Conservation (phyloP, 2,113 vertebrate species). For the Centrocercus urophasianus region DNA sequence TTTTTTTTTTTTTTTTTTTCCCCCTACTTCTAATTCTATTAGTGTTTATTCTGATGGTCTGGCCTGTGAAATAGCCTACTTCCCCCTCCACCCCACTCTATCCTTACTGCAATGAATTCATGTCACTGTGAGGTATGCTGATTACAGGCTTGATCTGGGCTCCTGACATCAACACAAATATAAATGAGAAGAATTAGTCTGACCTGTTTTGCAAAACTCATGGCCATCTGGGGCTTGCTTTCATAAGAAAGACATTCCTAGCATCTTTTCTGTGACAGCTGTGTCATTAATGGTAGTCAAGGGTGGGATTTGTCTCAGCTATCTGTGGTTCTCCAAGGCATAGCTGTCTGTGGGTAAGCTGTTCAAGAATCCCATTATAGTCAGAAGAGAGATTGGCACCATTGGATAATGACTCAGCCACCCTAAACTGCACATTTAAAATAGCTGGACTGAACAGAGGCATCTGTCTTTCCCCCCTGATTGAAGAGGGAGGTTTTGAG, state of each 20-base stretch:
- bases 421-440: not conserved
- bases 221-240: not conserved
- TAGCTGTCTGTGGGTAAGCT: not conserved
- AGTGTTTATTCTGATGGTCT: not conserved
- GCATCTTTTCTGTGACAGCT: not conserved
- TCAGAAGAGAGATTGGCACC: not conserved
- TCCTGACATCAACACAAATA: not conserved
- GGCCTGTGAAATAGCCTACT: not conserved
- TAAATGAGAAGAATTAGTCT: not conserved
- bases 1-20: not conserved
- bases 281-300: not conserved
- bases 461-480: not conserved
- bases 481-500: not conserved
- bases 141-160: not conserved
- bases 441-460: not conserved
- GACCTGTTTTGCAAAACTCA: not conserved
- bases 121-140: not conserved
- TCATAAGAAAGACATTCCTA: not conserved
- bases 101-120: not conserved
- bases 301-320: not conserved
- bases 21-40: not conserved
- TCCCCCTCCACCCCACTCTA: not conserved
- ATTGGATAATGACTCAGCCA: not conserved
- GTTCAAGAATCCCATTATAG: not conserved
- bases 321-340: not conserved